These are phyloP conservation scores for Zaprionus vittiger DNA, from an alignment of 1,140 invertebrate genomes.

Conservation along the genomic window DNA sequence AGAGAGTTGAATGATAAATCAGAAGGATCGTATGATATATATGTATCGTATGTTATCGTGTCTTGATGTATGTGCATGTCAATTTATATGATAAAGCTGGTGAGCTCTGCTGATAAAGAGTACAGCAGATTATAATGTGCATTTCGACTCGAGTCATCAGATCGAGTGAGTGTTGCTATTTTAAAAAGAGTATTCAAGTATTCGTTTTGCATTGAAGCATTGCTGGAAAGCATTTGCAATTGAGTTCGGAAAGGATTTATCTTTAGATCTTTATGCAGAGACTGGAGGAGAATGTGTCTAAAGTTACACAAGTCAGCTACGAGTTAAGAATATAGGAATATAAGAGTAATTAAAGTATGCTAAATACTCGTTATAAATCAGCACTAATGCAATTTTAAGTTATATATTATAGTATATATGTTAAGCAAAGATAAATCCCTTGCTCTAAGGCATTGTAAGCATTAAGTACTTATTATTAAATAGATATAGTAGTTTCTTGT, in stretches of 20 bases:
- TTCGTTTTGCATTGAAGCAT: slow-evolving; percentile 57
- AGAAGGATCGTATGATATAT: slow-evolving; percentile 35
- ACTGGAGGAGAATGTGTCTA: slow-evolving; percentile 18
- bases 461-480: slow-evolving; percentile 52
- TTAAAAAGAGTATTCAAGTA: slow-evolving; percentile 45
- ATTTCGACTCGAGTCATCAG: slow-evolving; percentile 54
- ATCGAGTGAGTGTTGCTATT: slow-evolving; percentile 62
- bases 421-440: slow-evolving; percentile 76
- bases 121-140: slow-evolving; percentile 43
- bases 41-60: slow-evolving; percentile 25
- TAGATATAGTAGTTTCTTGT: slow-evolving; percentile 44
- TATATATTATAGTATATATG: slow-evolving; percentile 4
- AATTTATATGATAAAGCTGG: slow-evolving; percentile 77
- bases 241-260: slow-evolving; percentile 68
- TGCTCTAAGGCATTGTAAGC: slow-evolving; percentile 67
- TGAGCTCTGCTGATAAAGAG: slow-evolving; percentile 25
- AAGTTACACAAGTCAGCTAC: slow-evolving; percentile 31
- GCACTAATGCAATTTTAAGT: slow-evolving; percentile 20
- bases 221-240: slow-evolving; percentile 51
- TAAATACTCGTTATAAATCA: slow-evolving; percentile 36
- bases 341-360: slow-evolving; percentile 16
- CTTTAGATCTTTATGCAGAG: slow-evolving; percentile 38
- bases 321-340: slow-evolving; percentile 21
- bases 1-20: slow-evolving; percentile 25
- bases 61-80: slow-evolving; percentile 55